Conservation (phyloP, 1,140 invertebrate species). For the Armadillidium nasatum region DNA sequence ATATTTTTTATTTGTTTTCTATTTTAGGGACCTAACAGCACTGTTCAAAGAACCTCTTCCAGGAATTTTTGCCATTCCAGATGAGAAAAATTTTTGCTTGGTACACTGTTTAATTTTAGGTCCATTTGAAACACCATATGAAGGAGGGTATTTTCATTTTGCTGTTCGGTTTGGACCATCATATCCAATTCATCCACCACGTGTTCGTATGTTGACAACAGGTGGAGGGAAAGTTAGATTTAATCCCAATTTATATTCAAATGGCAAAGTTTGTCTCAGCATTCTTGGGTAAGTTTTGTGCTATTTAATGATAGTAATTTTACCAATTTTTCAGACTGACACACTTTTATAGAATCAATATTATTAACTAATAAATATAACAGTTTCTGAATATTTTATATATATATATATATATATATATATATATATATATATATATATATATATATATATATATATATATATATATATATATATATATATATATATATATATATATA, state of each 20-base stretch:
- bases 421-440: no score
- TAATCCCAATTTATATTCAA: constrained; percentile 2
- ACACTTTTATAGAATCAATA: no score
- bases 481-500: no score
- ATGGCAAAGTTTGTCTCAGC: constrained; percentile 5
- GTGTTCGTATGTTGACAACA: background rate
- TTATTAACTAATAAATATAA: no score
- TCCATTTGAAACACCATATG: constrained; percentile 63
- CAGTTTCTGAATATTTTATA: no score
- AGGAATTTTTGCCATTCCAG: constrained; percentile 58
- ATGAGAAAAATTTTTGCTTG: constrained; percentile 56
- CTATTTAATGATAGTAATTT: no score
- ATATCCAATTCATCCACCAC: background rate
- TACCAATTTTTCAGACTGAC: no score
- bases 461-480: no score
- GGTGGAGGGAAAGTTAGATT: background rate
- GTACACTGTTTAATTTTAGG: constrained; percentile 61
- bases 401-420: no score
- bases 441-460: no score
- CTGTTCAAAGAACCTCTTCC: constrained; percentile 58
- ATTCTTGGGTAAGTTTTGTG: background rate
- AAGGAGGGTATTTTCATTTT: constrained; percentile 62
- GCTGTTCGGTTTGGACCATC: constrained; percentile 51
- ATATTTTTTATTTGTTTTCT: constrained; percentile 25
- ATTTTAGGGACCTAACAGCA: constrained; percentile 57